These are phyloP conservation scores for Lichenostomus cassidix DNA, from an alignment of 2,113 vertebrate species.

Conservation along the genomic window DNA sequence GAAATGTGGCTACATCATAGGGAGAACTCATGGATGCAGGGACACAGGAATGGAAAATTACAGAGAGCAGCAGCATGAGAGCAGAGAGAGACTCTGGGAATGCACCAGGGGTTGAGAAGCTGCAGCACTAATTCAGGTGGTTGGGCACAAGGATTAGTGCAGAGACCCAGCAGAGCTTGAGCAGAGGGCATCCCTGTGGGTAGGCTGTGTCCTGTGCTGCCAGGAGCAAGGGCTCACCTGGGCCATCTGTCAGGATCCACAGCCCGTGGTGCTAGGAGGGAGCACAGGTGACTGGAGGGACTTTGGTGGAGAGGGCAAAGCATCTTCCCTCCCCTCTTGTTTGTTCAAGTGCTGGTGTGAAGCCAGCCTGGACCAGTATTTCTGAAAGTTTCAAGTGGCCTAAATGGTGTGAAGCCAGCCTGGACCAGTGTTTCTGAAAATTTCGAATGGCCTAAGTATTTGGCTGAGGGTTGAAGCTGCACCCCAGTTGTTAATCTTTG, in stretches of 20 bases:
- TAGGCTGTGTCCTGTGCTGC: neutral
- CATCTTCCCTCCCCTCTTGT: neutral
- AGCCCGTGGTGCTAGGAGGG: neutral
- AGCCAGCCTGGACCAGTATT: neutral
- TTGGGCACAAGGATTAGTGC: neutral
- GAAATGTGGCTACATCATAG: neutral
- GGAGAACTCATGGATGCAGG: constrained; percentile 26
- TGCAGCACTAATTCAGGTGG: constrained; percentile 18
- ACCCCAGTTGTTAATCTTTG: neutral
- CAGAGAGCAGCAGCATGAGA: constrained; percentile 29
- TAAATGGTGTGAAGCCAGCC: neutral
- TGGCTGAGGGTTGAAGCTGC: neutral
- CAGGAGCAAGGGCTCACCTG: neutral
- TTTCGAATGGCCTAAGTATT: neutral
- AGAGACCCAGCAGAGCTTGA: neutral
- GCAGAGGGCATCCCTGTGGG: neutral
- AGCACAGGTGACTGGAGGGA: neutral
- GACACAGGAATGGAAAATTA: constrained; percentile 50
- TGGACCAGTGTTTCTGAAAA: neutral
- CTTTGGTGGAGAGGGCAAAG: neutral
- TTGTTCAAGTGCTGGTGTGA: neutral
- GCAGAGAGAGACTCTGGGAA: constrained; percentile 14
- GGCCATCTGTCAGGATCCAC: neutral
- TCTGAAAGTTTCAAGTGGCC: neutral
- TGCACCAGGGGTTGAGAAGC: constrained; percentile 36